Percentiles rank a stretch among this genome's conserved stretches.
These are phyloP conservation scores for Pandemis heparana DNA, from an alignment of 2,888 invertebrate species.

Conservation along the genomic window DNA sequence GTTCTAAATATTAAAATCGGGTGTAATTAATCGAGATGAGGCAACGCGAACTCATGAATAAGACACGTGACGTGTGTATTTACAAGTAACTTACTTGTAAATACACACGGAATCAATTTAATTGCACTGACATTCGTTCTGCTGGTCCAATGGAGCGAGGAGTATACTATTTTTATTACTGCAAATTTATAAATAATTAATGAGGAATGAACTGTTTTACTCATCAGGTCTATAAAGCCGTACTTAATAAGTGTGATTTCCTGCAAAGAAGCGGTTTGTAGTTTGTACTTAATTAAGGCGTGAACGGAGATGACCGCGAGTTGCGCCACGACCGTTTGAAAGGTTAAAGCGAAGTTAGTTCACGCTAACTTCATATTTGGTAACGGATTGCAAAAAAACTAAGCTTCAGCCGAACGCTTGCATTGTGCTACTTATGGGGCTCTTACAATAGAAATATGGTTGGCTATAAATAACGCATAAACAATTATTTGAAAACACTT, in stretches of 20 bases:
- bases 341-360: slow-evolving; percentile 48
- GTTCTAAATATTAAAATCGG: slow-evolving; percentile 20
- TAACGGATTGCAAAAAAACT: slow-evolving; percentile 56
- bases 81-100: slow-evolving; percentile 15
- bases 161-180: slow-evolving; percentile 21
- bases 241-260: slow-evolving; percentile 23
- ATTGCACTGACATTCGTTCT: slow-evolving; percentile 32
- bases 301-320: slow-evolving; percentile 35
- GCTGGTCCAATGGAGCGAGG: slow-evolving; percentile 26
- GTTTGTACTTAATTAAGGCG: slow-evolving; percentile 26
- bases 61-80: slow-evolving; percentile 7
- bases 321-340: slow-evolving; percentile 47
- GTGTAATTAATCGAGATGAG: slow-evolving; percentile 39
- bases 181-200: slow-evolving; percentile 31
- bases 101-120: slow-evolving; percentile 33
- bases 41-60: slow-evolving; percentile 34
- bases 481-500: slow-evolving; percentile 6
- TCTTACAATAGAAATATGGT: slow-evolving; percentile 22
- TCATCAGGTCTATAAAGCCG: not conserved
- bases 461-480: slow-evolving; percentile 30
- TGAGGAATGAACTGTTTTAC: not conserved
- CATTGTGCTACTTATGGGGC: slow-evolving; percentile 45
- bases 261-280: slow-evolving; percentile 17
- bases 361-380: slow-evolving; percentile 48
- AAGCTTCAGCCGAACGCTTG: slow-evolving; percentile 60